Conservation (phyloP, 2,888 invertebrate genomes). For the Pogonocherus hispidulus region DNA sequence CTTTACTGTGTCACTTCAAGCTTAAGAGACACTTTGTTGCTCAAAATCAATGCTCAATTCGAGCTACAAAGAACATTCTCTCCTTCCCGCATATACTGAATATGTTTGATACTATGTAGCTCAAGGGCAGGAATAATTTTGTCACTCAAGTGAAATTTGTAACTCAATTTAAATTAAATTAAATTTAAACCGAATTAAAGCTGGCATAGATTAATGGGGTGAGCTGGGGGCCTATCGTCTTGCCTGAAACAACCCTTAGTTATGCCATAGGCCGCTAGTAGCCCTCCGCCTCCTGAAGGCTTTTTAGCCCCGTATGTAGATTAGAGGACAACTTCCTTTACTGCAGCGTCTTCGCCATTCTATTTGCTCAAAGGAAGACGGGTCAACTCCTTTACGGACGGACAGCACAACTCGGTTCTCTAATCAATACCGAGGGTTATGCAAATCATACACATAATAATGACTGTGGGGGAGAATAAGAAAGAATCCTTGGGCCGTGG, state of each 20-base stretch:
- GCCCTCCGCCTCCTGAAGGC: constrained; percentile 53
- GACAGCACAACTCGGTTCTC: constrained; percentile 24
- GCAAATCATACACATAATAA: constrained; percentile 16
- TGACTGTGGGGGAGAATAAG: constrained; percentile 1
- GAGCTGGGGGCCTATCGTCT: neutral
- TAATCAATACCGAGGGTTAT: constrained; percentile 9
- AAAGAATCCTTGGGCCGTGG: neutral
- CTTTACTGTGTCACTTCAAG: too few species aligned
- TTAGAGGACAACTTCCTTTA: constrained; percentile 54
- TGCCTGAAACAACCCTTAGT: constrained; percentile 67
- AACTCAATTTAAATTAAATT: too few species aligned
- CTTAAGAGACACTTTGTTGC: too few species aligned
- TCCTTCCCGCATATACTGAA: too few species aligned
- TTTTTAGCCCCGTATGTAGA: constrained; percentile 60
- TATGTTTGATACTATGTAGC: too few species aligned
- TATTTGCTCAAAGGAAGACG: constrained; percentile 44
- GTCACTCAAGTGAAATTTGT: too few species aligned
- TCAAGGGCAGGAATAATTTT: too few species aligned
- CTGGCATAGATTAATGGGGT: too few species aligned
- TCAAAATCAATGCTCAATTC: too few species aligned
- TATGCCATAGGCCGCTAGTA: constrained; percentile 61
- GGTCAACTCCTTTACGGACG: constrained; percentile 37
- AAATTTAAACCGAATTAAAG: too few species aligned
- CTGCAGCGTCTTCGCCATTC: constrained; percentile 44
- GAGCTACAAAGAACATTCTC: too few species aligned